phyloP scores from a whole-genome alignment of 1,140 invertebrate genomes.

The Akabosia matsudoensis region DNA sequence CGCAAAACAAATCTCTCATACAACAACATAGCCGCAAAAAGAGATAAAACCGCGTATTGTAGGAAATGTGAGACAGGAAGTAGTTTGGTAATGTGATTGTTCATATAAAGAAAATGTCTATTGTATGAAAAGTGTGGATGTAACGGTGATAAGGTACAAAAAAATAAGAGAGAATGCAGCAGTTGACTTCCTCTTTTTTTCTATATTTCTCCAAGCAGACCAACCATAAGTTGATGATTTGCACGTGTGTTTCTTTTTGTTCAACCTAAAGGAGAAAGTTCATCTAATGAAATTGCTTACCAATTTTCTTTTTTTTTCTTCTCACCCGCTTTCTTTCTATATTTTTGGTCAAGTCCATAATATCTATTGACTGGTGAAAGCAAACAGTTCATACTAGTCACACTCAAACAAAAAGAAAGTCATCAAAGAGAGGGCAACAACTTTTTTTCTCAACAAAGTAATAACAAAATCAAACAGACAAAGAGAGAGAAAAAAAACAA shows the following conservation, averaged over 20 bases:
- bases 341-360: neutral
- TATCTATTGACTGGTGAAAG: no score
- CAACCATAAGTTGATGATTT: constrained; percentile 3
- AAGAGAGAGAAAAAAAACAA: neutral
- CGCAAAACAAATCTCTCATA: no score
- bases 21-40: neutral
- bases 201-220: constrained; percentile 1
- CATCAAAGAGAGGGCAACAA: no score
- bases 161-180: neutral
- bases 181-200: neutral
- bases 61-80: constrained; percentile 23
- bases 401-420: no score
- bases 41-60: neutral
- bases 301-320: constrained; percentile 10
- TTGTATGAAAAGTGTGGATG: neutral
- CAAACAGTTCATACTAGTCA: no score
- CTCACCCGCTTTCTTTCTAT: neutral
- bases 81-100: constrained; percentile 22
- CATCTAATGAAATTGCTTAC: constrained; percentile 7
- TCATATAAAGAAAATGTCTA: no score
- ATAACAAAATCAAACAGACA: no score
- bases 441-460: no score
- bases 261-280: neutral
- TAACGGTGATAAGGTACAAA: constrained; percentile 1
- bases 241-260: neutral